Evolutionary conservation across 2,797 vertebrate genomes (phyloP).

Genomic region (Odontamblyopus lacepedii): DNA sequence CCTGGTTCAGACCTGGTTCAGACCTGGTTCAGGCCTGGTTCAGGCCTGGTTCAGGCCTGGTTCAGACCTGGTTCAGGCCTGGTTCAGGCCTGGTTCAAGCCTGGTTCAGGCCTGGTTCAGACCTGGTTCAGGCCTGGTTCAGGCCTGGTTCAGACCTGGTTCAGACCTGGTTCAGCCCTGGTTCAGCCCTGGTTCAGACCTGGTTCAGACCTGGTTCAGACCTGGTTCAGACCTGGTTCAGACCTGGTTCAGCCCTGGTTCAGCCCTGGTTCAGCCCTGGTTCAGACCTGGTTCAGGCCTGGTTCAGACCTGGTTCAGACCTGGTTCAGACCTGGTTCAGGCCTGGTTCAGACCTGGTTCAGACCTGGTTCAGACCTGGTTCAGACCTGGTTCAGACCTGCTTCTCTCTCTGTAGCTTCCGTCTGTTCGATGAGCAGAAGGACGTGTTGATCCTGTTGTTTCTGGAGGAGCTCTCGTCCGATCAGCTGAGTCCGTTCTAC

Average conservation of each 20-base stretch:
- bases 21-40: neutral
- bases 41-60: neutral
- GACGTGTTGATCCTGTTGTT: conserved; percentile 4
- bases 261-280: too few species aligned
- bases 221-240: neutral
- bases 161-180: too few species aligned
- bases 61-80: neutral
- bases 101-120: neutral
- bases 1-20: neutral
- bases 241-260: too few species aligned
- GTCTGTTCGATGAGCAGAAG: conserved; percentile 14
- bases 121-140: neutral
- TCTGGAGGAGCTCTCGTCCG: too few species aligned
- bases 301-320: neutral
- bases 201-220: too few species aligned
- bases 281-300: neutral
- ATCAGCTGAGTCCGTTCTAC: conserved; percentile 24
- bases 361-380: neutral
- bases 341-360: too few species aligned
- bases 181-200: too few species aligned
- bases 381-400: neutral
- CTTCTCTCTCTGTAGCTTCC: neutral
- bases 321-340: neutral
- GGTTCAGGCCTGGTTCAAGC: too few species aligned
- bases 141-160: neutral